phyloP scores from a whole-genome alignment of 1,140 invertebrate species.

The Venturia canescens region DNA sequence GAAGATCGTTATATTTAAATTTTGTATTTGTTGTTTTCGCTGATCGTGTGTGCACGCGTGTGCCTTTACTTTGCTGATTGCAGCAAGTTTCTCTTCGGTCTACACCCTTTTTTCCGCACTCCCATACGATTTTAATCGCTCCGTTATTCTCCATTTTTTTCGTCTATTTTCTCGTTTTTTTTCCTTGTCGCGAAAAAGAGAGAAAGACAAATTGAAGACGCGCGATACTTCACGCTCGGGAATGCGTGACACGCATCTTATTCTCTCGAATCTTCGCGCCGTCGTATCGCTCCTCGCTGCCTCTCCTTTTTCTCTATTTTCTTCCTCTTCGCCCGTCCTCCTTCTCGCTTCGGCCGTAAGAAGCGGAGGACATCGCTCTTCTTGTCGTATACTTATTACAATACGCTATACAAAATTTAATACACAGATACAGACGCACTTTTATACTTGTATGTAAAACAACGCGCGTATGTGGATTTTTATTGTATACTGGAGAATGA shows the following conservation, averaged over 20 bases:
- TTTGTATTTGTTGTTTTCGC: too few relatives aligned
- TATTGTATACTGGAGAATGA: not conserved
- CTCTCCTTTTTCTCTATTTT: constrained; percentile 7
- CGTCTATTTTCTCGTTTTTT: too few relatives aligned
- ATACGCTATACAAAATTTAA: constrained; percentile 7
- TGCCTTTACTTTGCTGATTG: too few relatives aligned
- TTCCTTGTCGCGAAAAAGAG: not conserved
- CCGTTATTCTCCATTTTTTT: not conserved
- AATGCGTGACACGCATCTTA: constrained; percentile 40
- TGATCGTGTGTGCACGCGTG: too few relatives aligned
- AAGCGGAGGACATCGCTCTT: constrained; percentile 42
- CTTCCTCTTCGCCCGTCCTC: not conserved
- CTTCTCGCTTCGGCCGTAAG: constrained; percentile 26
- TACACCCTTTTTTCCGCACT: too few relatives aligned
- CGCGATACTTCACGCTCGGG: constrained; percentile 34
- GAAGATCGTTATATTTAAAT: too few relatives aligned
- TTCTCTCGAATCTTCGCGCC: constrained; percentile 32
- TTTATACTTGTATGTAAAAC: not conserved
- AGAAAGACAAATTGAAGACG: not conserved
- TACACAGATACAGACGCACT: not conserved
- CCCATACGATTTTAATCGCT: too few relatives aligned
- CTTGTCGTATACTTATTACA: constrained; percentile 41
- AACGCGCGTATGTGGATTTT: not conserved
- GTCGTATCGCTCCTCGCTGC: not conserved
- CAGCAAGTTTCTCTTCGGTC: too few relatives aligned